phyloP scores from a whole-genome alignment of 2,888 invertebrate genomes.

The Apamea epomidion region DNA sequence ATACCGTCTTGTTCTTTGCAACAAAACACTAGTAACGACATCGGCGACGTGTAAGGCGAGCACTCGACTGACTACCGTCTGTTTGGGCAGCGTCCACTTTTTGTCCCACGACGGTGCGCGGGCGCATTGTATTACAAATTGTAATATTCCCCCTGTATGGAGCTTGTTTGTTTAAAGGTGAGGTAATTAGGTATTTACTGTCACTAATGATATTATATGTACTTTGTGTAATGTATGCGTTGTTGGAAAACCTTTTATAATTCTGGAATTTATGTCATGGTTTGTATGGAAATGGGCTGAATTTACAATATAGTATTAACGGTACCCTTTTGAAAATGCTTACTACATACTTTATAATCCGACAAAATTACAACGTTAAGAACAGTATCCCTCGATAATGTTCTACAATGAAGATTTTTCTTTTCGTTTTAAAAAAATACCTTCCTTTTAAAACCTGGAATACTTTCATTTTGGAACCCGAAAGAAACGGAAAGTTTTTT shows the following conservation, averaged over 20 bases:
- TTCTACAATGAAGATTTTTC: too few species aligned
- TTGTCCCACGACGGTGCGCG: constrained; percentile 65
- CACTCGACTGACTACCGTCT: constrained; percentile 69
- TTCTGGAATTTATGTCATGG: constrained; percentile 11
- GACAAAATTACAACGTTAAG: too few species aligned
- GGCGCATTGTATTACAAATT: constrained; percentile 87
- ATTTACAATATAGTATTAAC: not conserved
- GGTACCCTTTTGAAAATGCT: constrained; percentile 3
- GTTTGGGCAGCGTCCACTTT: constrained; percentile 79
- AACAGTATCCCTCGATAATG: too few species aligned
- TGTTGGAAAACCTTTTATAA: not conserved
- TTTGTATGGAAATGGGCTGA: not conserved
- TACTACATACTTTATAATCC: not conserved
- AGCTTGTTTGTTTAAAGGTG: constrained; percentile 69
- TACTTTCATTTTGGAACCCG: too few species aligned
- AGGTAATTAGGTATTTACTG: constrained; percentile 68
- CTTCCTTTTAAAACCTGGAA: too few species aligned
- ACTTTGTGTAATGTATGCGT: constrained; percentile 17
- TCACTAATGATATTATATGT: constrained; percentile 57
- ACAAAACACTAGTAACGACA: constrained; percentile 60
- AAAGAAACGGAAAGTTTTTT: too few species aligned
- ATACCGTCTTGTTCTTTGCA: constrained; percentile 5
- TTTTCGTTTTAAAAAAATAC: too few species aligned
- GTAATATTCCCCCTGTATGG: constrained; percentile 80
- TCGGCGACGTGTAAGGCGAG: constrained; percentile 62